phyloP scores from a whole-genome alignment of 2,113 vertebrate genomes.

The Lophius piscatorius region DNA sequence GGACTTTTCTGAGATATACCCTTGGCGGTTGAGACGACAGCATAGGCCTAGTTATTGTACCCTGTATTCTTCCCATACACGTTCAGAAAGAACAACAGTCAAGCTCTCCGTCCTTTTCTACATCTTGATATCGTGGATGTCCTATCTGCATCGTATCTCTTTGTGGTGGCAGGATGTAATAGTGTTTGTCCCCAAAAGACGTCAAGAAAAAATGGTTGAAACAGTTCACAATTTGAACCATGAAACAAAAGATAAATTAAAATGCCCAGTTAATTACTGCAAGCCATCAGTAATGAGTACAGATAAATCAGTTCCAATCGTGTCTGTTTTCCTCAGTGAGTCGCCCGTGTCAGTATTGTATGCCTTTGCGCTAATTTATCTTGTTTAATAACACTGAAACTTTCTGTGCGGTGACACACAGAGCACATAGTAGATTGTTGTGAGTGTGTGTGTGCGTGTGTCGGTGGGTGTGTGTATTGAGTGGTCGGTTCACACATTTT shows the following conservation, averaged over 20 bases:
- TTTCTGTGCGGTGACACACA: not conserved
- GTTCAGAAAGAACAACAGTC: no score
- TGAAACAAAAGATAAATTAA: constrained; percentile 25
- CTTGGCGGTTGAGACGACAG: no score
- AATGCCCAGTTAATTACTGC: constrained; percentile 20
- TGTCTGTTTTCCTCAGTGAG: constrained; percentile 5
- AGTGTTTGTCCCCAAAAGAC: not conserved
- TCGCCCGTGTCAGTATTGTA: constrained; percentile 19
- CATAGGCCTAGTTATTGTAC: no score
- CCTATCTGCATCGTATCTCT: constrained; percentile 1
- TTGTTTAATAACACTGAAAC: constrained; percentile 21
- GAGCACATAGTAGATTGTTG: not conserved
- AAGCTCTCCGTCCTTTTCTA: constrained; percentile 7
- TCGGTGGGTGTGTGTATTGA: not conserved
- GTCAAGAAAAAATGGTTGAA: constrained; percentile 3
- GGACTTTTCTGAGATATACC: no score
- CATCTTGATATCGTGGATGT: constrained; percentile 4
- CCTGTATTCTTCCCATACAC: no score
- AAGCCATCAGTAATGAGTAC: constrained; percentile 17
- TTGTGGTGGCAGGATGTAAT: not conserved
- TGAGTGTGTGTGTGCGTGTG: constrained; percentile 4
- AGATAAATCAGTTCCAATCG: constrained; percentile 10
- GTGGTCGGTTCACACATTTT: constrained; percentile 4
- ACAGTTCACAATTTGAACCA: not conserved
- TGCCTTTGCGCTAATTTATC: constrained; percentile 5